These are phyloP conservation scores for Scopus umbretta DNA, from an alignment of 2,113 vertebrate genomes.

Conservation along the genomic window DNA sequence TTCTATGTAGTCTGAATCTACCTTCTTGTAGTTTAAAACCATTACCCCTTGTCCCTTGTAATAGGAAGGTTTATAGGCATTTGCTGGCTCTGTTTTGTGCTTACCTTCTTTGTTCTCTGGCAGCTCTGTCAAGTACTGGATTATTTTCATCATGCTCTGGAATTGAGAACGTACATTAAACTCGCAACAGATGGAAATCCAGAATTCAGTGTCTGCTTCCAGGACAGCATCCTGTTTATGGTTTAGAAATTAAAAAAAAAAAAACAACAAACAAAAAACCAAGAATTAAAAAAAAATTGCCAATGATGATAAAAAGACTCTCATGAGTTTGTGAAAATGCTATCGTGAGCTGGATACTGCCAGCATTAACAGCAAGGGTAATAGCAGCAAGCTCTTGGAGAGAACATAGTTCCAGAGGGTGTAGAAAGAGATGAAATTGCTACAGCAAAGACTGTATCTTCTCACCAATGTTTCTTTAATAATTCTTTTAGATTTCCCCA, in stretches of 20 bases:
- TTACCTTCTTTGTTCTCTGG: conserved; percentile 90
- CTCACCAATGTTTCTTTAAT: not conserved
- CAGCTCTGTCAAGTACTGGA: conserved; percentile 83
- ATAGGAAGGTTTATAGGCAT: not conserved
- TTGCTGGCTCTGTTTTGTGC: not conserved
- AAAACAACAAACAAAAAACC: too few relatives aligned
- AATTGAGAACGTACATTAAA: conserved; percentile 82
- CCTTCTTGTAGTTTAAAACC: not conserved
- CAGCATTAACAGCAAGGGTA: not conserved
- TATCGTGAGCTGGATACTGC: not conserved
- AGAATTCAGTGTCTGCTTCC: conserved; percentile 89
- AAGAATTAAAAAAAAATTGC: not conserved
- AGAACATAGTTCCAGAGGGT: not conserved
- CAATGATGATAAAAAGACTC: not conserved
- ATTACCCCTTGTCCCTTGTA: not conserved
- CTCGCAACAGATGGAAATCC: conserved; percentile 86
- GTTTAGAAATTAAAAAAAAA: not conserved
- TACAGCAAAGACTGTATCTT: not conserved
- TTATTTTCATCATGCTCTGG: conserved; percentile 78
- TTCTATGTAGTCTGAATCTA: not conserved
- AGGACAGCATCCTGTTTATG: conserved; percentile 80
- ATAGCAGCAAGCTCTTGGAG: not conserved
- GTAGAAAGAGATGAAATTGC: not conserved
- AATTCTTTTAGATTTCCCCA: not conserved
- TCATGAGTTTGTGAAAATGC: not conserved